A percentile compares a stretch with the other conserved stretches of the same genome.
Conservation (phyloP, 1,140 invertebrate genomes). For the Caenorhabditis remanei region DNA sequence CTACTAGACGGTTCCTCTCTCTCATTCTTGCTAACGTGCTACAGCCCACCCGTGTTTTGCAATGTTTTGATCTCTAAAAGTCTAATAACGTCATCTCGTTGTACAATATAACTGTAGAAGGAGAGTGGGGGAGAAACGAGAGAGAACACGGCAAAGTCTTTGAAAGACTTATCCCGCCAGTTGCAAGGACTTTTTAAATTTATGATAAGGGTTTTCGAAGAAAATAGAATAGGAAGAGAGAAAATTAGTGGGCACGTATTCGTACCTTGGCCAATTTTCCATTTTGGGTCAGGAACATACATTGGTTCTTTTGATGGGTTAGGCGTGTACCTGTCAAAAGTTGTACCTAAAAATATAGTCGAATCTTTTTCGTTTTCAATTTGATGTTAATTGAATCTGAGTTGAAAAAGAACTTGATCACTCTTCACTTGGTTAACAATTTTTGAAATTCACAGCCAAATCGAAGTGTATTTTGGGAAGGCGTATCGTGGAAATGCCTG, state of each 20-base stretch:
- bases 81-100: constrained; percentile 51
- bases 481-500: no score
- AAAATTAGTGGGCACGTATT: not conserved
- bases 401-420: constrained; percentile 27
- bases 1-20: constrained; percentile 4
- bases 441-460: constrained; percentile 19
- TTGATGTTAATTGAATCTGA: constrained; percentile 35
- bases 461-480: not conserved
- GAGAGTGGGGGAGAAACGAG: not conserved
- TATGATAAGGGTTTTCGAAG: constrained; percentile 25
- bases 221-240: not conserved
- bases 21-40: constrained; percentile 10
- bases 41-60: constrained; percentile 35
- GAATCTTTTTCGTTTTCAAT: not conserved
- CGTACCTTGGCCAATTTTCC: constrained; percentile 8
- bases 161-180: constrained; percentile 17
- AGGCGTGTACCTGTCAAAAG: not conserved
- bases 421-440: constrained; percentile 47
- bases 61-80: constrained; percentile 56
- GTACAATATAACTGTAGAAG: constrained; percentile 20
- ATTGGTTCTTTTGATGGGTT: not conserved
- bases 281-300: not conserved
- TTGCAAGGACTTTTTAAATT: constrained; percentile 52
- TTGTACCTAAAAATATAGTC: constrained; percentile 32
- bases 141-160: constrained; percentile 45